These are phyloP conservation scores for Lithobates sylvaticus DNA, from an alignment of 2,797 vertebrate genomes.

Conservation along the genomic window DNA sequence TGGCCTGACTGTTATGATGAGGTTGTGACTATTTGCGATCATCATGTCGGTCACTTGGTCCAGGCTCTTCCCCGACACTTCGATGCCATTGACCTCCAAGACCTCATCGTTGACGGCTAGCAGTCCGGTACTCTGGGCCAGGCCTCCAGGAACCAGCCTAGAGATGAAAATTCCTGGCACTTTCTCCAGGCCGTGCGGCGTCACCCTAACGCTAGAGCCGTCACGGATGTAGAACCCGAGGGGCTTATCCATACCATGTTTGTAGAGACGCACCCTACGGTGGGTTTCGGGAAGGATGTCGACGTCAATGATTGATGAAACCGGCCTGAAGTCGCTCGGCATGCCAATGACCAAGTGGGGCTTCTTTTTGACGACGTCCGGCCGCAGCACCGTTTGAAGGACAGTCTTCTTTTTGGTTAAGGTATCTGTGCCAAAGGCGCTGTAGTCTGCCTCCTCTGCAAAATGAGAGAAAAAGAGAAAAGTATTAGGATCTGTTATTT, in stretches of 20 bases:
- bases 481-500: background rate
- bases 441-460: conserved; percentile 95
- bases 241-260: conserved; percentile 94
- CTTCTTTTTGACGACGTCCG: conserved; percentile 89
- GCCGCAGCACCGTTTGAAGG: conserved; percentile 88
- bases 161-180: conserved; percentile 97
- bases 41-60: conserved; percentile 99
- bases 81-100: conserved; percentile 95
- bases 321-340: conserved; percentile 93
- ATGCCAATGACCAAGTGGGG: conserved; percentile 92
- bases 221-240: conserved; percentile 97
- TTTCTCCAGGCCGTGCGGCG: conserved; percentile 92
- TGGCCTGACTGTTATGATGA: conserved; percentile 95
- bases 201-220: conserved; percentile 93
- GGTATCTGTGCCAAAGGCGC: conserved; percentile 88
- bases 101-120: conserved; percentile 96
- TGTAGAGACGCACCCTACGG: conserved; percentile 92
- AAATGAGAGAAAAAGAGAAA: conserved; percentile 54
- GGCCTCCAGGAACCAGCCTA: conserved; percentile 91
- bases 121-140: conserved; percentile 94
- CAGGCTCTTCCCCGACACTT: conserved; percentile 93
- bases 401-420: conserved; percentile 93
- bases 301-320: conserved; percentile 97
- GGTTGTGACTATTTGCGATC: conserved; percentile 98
- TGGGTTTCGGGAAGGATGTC: conserved; percentile 97